Evolutionary conservation across 2,797 vertebrate genomes (phyloP).

Genomic region (Rousettus madagascariensis): DNA sequence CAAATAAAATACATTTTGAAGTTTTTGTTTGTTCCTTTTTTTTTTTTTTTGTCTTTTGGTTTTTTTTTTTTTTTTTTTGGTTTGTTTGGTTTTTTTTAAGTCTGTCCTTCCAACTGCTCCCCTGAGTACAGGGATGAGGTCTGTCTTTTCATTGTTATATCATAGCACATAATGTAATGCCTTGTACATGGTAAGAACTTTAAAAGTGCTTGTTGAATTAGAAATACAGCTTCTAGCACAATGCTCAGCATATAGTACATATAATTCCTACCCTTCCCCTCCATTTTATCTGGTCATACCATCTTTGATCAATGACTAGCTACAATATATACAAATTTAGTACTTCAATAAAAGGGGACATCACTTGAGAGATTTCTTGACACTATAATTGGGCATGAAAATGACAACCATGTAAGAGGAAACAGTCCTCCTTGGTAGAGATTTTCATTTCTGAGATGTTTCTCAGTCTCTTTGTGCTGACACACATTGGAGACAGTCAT

Average conservation of each 20-base stretch:
- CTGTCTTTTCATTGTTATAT: not conserved
- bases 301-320: not conserved
- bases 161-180: not conserved
- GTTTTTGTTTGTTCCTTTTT: too few species aligned
- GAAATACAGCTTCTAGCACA: constrained; percentile 39
- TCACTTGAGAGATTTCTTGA: not conserved
- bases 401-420: not conserved
- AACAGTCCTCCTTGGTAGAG: not conserved
- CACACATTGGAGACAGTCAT: constrained; percentile 5
- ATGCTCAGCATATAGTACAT: not conserved
- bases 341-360: constrained; percentile 1
- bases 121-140: not conserved
- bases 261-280: not conserved
- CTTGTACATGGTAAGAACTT: not conserved
- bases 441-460: constrained; percentile 18
- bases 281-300: not conserved
- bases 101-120: not conserved
- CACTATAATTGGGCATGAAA: not conserved
- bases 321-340: not conserved
- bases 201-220: not conserved
- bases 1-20: not conserved
- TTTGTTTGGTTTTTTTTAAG: not conserved
- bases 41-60: too few species aligned
- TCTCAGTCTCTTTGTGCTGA: constrained; percentile 41
- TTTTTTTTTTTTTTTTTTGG: too few species aligned